These are phyloP conservation scores for Brachionus asplanchnoidis DNA, from an alignment of 1,140 invertebrate genomes.

Conservation along the genomic window DNA sequence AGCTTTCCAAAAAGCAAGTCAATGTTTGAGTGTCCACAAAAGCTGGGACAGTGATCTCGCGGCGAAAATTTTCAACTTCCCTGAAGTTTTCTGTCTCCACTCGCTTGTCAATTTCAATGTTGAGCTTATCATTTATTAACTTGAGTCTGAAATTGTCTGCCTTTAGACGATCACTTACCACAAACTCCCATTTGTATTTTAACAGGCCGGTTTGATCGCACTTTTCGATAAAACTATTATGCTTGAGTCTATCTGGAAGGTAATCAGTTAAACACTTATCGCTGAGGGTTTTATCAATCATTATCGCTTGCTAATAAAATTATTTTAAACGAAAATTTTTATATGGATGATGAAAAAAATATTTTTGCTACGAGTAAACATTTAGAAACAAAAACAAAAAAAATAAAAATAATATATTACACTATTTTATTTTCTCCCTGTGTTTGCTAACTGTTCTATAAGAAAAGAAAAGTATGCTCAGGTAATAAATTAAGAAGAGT, in stretches of 20 bases:
- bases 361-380: conserved; percentile 15
- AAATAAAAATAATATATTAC: conserved; percentile 13
- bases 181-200: conserved; percentile 19
- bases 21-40: not conserved
- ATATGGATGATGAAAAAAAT: not conserved
- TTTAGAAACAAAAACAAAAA: conserved; percentile 23
- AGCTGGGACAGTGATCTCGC: not conserved
- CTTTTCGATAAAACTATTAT: conserved; percentile 13
- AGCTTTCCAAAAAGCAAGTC: not conserved
- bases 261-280: conserved; percentile 4
- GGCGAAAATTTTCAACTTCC: conserved; percentile 1
- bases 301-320: conserved; percentile 3
- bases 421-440: conserved; percentile 5
- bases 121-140: not conserved
- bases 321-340: not conserved
- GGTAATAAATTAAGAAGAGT: conserved; percentile 36
- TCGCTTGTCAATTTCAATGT: not conserved
- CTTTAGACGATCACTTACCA: not conserved
- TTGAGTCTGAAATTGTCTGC: not conserved
- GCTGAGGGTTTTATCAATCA: conserved; percentile 6
- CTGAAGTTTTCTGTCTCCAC: not conserved
- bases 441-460: conserved; percentile 5
- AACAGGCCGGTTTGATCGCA: not conserved
- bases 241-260: not conserved
- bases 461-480: conserved; percentile 13